A percentile compares a stretch with the other conserved stretches of the same genome.
Evolutionary conservation across 2,888 invertebrate genomes (phyloP).

Genomic region (Glyphotaelius pellucidus): DNA sequence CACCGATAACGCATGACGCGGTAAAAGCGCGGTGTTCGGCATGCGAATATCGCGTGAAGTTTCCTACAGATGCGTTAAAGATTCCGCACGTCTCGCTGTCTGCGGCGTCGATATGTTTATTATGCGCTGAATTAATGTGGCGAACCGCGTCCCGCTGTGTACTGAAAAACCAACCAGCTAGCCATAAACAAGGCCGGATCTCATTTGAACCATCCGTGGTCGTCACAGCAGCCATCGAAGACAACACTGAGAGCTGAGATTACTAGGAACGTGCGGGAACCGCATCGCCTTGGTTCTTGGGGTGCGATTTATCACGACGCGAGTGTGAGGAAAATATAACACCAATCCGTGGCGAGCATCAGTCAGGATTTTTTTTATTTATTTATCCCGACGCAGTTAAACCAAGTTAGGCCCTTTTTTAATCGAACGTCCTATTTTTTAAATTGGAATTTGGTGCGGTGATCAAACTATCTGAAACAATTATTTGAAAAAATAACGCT

Average conservation of each 20-base stretch:
- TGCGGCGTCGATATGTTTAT: conserved; percentile 64
- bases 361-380: not conserved
- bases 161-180: conserved; percentile 48
- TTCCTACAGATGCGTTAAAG: conserved; percentile 52
- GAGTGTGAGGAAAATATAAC: not conserved
- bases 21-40: not conserved
- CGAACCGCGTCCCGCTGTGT: conserved; percentile 62
- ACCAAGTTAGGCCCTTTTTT: not conserved
- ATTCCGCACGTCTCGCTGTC: conserved; percentile 55
- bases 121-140: conserved; percentile 65
- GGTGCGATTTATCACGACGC: conserved; percentile 6
- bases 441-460: not conserved
- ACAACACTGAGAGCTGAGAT: not conserved
- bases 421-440: not conserved
- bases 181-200: conserved; percentile 55
- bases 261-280: conserved; percentile 41
- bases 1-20: conserved; percentile 47
- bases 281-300: conserved; percentile 16
- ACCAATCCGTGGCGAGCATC: not conserved
- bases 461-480: not conserved
- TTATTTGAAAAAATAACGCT: not conserved
- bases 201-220: conserved; percentile 48
- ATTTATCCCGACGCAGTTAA: not conserved
- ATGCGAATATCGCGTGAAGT: conserved; percentile 59
- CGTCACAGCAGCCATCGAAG: conserved; percentile 48